Conservation (phyloP, 2,797 vertebrate species). For the Masticophis lateralis region DNA sequence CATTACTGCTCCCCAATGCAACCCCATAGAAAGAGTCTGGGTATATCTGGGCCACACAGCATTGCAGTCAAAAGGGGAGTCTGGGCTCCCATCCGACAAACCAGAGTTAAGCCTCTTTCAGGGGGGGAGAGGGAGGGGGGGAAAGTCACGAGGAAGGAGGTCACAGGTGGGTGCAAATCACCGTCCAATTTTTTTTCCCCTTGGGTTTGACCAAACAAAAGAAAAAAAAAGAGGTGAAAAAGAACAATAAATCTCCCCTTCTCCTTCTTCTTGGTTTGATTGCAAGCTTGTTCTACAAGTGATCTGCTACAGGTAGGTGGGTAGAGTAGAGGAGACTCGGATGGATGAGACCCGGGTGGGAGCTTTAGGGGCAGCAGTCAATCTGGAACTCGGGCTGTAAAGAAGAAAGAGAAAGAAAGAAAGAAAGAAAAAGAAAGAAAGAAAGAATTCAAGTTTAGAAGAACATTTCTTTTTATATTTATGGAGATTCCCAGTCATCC, state of each 20-base stretch:
- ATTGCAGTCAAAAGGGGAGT: neutral
- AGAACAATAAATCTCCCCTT: neutral
- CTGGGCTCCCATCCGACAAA: neutral
- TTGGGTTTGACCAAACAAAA: neutral
- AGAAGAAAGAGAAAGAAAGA: neutral
- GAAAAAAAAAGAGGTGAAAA: neutral
- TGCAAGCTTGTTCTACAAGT: neutral
- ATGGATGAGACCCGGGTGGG: neutral
- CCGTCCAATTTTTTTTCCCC: neutral
- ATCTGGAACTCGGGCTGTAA: neutral
- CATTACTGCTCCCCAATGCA: neutral
- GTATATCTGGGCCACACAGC: neutral
- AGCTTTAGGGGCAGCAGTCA: neutral
- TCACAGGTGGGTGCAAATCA: neutral
- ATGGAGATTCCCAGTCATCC: too few relatives aligned
- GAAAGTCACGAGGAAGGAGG: neutral
- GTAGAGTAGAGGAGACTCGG: neutral
- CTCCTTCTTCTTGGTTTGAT: neutral
- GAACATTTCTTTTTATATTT: neutral
- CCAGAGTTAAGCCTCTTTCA: neutral
- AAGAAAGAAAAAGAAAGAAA: neutral
- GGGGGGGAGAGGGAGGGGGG: too few relatives aligned
- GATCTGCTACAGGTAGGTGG: constrained; percentile 8
- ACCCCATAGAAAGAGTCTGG: neutral
- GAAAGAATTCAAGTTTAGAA: neutral